Conservation (phyloP, 2,888 invertebrate species). For the Protophormia terraenovae region DNA sequence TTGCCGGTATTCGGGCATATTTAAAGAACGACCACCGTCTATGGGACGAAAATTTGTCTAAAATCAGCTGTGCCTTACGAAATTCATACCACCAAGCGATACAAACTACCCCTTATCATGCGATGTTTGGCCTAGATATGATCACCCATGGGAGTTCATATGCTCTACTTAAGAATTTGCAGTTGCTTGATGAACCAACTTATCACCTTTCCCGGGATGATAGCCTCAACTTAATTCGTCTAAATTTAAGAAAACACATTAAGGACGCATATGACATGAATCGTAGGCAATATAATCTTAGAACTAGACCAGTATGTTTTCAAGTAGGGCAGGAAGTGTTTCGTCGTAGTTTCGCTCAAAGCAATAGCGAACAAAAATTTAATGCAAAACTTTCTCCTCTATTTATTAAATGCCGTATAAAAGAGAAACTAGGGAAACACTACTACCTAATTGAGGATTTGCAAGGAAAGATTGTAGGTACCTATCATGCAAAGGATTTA, state of each 20-base stretch:
- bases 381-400: background rate
- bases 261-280: background rate
- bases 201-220: background rate
- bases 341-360: constrained; percentile 34
- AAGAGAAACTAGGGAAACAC: background rate
- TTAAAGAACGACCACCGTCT: no score
- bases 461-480: background rate
- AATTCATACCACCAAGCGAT: background rate
- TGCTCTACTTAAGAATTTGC: background rate
- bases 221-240: background rate
- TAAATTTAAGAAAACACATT: background rate
- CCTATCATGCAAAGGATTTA: constrained; percentile 1
- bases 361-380: background rate
- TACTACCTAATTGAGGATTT: background rate
- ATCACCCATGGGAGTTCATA: background rate
- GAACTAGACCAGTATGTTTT: background rate
- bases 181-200: background rate
- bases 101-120: background rate
- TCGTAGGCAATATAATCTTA: background rate
- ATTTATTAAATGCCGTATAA: background rate
- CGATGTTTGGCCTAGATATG: background rate
- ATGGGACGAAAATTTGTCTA: no score
- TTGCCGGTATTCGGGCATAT: no score
- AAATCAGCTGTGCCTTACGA: background rate
- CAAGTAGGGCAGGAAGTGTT: constrained; percentile 47